phyloP scores from a whole-genome alignment of 92 coral and sea anemone species.

The Metridium senile region DNA sequence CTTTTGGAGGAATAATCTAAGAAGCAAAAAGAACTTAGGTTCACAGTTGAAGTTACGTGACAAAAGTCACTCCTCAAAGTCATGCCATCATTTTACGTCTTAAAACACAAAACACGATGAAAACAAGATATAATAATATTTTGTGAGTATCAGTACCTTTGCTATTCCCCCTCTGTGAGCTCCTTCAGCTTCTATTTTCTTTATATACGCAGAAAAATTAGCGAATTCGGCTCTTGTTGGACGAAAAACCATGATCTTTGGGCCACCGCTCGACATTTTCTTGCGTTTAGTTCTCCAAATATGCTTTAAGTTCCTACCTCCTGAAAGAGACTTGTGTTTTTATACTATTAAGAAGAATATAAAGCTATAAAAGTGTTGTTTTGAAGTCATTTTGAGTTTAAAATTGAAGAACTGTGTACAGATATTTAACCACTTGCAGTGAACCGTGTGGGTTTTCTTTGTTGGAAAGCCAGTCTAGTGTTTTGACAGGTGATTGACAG shows the following conservation, averaged over 20 bases:
- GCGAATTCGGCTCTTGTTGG: conserved; percentile 91
- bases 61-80: conserved; percentile 24
- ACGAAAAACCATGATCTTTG: conserved; percentile 91
- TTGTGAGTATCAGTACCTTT: conserved; percentile 57
- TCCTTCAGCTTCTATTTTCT: conserved; percentile 91
- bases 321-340: conserved; percentile 25
- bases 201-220: conserved; percentile 83
- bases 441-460: conserved; percentile 10
- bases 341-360: background rate
- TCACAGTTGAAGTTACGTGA: conserved; percentile 19
- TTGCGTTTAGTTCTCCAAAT: background rate
- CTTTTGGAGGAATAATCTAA: conserved; percentile 96
- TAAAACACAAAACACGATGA: background rate
- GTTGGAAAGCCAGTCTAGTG: conserved; percentile 24
- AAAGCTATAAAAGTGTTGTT: background rate
- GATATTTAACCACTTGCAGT: conserved; percentile 7
- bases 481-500: conserved; percentile 42
- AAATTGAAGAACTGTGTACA: conserved; percentile 6
- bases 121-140: background rate
- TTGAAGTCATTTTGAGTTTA: conserved; percentile 2
- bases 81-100: conserved; percentile 7
- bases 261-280: conserved; percentile 78
- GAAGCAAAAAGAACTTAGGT: background rate
- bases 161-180: conserved; percentile 95
- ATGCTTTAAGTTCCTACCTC: background rate